phyloP scores from a whole-genome alignment of 2,113 vertebrate species.

The Onychorhynchus coronatus region DNA sequence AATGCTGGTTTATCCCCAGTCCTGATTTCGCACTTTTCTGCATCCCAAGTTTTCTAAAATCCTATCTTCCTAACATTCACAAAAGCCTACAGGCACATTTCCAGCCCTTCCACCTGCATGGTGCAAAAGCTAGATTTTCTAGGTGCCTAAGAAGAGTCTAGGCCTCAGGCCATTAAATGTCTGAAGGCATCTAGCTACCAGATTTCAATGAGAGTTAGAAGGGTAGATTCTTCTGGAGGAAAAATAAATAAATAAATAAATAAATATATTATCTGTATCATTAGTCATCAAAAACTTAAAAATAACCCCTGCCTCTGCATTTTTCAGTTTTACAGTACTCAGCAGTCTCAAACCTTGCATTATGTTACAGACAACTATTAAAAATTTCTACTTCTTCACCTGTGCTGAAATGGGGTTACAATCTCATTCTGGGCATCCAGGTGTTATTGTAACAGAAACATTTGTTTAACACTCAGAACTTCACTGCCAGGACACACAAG shows the following conservation, averaged over 20 bases:
- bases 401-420: not conserved
- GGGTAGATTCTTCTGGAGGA: not conserved
- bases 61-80: not conserved
- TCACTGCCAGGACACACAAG: not conserved
- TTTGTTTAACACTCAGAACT: not conserved
- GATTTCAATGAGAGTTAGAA: not conserved
- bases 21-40: not conserved
- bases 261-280: not conserved
- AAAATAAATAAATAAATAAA: no score
- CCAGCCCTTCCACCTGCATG: not conserved
- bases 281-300: not conserved
- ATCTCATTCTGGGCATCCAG: not conserved
- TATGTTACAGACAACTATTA: not conserved
- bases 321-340: not conserved
- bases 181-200: not conserved
- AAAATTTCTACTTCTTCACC: not conserved
- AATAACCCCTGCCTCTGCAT: not conserved
- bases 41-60: not conserved
- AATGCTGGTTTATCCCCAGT: not conserved
- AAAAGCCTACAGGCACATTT: not conserved
- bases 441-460: not conserved
- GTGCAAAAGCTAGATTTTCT: not conserved
- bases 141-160: not conserved
- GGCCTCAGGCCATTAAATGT: accelerated
- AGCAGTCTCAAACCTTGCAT: not conserved